A percentile compares a stretch with the other conserved stretches of the same genome.
phyloP scores from a whole-genome alignment of 2,888 invertebrate species.

The Sinhomidia bicolor region DNA sequence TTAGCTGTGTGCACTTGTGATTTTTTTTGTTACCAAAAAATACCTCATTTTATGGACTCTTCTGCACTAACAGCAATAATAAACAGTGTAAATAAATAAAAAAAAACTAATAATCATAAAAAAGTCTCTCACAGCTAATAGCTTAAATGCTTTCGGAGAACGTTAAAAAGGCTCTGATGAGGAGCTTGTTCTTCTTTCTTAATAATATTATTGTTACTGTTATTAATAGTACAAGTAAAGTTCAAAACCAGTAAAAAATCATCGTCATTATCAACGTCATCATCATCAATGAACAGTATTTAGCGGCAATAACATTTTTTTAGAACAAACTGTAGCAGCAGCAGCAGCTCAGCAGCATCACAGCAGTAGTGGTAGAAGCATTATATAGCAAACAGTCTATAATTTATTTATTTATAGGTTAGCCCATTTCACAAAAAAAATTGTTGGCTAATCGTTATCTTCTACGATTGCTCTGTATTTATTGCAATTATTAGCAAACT shows the following conservation, averaged over 20 bases:
- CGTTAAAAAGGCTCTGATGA: conserved; percentile 8
- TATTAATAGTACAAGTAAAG: conserved; percentile 34
- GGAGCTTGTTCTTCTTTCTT: conserved; percentile 7
- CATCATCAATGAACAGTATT: no score
- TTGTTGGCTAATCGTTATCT: conserved; percentile 74
- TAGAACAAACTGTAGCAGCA: conserved; percentile 26
- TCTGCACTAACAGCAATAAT: background rate
- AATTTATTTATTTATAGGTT: conserved; percentile 65
- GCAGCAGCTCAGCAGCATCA: no score
- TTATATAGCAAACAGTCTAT: conserved; percentile 23
- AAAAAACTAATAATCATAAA: conserved; percentile 54
- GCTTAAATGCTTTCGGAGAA: background rate
- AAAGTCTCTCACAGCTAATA: conserved; percentile 62
- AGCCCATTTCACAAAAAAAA: conserved; percentile 72
- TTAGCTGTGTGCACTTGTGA: background rate
- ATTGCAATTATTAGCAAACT: conserved; percentile 66
- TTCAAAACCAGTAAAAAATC: conserved; percentile 41
- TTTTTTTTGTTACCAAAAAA: conserved; percentile 23
- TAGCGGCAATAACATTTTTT: background rate
- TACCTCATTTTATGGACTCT: conserved; percentile 13
- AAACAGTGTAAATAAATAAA: conserved; percentile 31
- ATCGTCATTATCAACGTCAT: background rate
- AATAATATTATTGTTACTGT: background rate
- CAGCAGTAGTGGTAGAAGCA: no score
- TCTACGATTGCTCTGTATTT: conserved; percentile 71